A percentile compares a stretch with the other conserved stretches of the same genome.
Conservation (phyloP, 2,888 invertebrate species). For the Oxytorus armatus region DNA sequence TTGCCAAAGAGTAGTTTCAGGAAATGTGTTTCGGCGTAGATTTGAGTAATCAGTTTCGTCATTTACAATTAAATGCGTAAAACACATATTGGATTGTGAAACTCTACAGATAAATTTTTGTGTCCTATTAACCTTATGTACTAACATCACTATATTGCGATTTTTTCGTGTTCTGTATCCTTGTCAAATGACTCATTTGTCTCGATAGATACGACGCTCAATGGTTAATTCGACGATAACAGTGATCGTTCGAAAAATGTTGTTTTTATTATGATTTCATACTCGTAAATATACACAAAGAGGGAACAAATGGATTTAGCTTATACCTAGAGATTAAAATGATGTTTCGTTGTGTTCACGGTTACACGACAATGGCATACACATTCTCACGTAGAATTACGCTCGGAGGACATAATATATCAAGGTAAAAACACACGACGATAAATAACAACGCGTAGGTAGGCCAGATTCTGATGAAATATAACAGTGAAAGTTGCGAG, state of each 20-base stretch:
- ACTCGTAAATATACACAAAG: too few species aligned
- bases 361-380: constrained; percentile 8
- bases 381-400: constrained; percentile 9
- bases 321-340: too few species aligned
- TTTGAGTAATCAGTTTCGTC: not conserved
- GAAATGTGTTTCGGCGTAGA: not conserved
- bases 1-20: not conserved
- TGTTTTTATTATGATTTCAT: not conserved
- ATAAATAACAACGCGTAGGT: too few species aligned
- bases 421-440: not conserved
- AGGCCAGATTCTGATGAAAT: constrained; percentile 22
- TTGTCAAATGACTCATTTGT: not conserved
- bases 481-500: too few species aligned
- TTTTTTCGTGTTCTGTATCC: not conserved
- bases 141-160: not conserved
- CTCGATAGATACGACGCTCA: not conserved
- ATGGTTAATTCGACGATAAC: not conserved
- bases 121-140: constrained; percentile 6
- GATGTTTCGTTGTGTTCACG: constrained; percentile 16
- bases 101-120: constrained; percentile 17
- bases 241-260: not conserved
- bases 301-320: too few species aligned
- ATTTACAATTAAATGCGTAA: not conserved
- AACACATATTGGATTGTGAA: not conserved
- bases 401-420: not conserved